Evolutionary conservation across 2,797 vertebrate species (phyloP).

Genomic region (Ctenopoma kingsleyae): DNA sequence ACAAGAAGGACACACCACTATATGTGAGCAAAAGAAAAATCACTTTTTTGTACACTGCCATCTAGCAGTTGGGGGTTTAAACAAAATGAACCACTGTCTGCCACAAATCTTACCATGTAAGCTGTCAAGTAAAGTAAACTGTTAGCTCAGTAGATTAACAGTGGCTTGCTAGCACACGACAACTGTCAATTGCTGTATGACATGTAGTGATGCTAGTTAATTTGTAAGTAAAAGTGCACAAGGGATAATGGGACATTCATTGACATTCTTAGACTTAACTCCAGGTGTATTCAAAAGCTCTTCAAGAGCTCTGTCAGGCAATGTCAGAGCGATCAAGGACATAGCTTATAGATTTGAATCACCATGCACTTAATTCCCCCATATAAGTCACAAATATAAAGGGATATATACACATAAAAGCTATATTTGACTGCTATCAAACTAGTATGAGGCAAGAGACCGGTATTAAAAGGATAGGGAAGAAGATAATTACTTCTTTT

Average conservation of each 20-base stretch:
- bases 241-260: slow-evolving; percentile 3
- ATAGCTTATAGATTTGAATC: slow-evolving; percentile 33
- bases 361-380: slow-evolving; percentile 30
- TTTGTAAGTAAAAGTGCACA: neutral
- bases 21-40: too few species aligned
- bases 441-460: neutral
- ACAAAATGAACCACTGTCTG: too few species aligned
- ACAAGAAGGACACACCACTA: too few species aligned
- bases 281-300: slow-evolving; percentile 17
- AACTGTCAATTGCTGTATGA: neutral
- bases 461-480: slow-evolving; percentile 20
- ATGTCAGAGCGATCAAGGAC: slow-evolving; percentile 38
- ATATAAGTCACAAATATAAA: slow-evolving; percentile 20
- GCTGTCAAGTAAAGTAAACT: neutral
- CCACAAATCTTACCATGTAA: too few species aligned
- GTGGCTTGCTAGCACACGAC: too few species aligned
- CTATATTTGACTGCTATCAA: neutral
- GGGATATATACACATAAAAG: neutral
- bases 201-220: neutral
- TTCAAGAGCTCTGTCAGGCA: slow-evolving; percentile 20
- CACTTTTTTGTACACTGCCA: too few species aligned
- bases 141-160: neutral
- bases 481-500: slow-evolving; percentile 5
- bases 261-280: slow-evolving; percentile 16
- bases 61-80: too few species aligned